phyloP scores from a whole-genome alignment of 2,888 invertebrate genomes.

The Drosophila falleni region DNA sequence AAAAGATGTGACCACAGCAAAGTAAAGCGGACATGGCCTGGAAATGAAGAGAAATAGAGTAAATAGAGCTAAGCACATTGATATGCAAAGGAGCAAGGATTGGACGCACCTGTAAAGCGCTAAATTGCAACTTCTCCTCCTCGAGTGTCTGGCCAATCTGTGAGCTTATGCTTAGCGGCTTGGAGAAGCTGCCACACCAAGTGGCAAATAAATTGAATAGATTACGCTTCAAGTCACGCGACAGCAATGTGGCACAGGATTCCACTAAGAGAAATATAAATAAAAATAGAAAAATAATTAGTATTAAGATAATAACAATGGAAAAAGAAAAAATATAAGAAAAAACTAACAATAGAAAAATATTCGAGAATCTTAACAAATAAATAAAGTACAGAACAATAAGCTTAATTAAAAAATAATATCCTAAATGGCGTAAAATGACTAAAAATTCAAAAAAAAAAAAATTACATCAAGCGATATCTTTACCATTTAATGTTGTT shows the following conservation, averaged over 20 bases:
- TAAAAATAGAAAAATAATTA: constrained; percentile 3
- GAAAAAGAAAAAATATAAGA: constrained; percentile 48
- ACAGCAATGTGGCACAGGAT: constrained; percentile 92
- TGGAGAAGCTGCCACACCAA: constrained; percentile 96
- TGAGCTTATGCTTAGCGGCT: constrained; percentile 87
- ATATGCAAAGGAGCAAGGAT: constrained; percentile 12
- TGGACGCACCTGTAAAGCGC: constrained; percentile 87
- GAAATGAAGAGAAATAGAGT: background rate
- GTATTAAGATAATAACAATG: background rate
- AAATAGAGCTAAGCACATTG: constrained; percentile 3
- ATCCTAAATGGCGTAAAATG: too few species aligned
- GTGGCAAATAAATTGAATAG: constrained; percentile 96
- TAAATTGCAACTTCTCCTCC: constrained; percentile 88
- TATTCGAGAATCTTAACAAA: too few species aligned
- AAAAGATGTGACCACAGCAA: constrained; percentile 98
- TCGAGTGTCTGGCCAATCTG: constrained; percentile 85
- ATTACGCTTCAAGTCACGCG: constrained; percentile 93
- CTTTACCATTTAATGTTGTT: too few species aligned
- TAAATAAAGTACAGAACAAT: too few species aligned
- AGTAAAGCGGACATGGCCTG: constrained; percentile 98
- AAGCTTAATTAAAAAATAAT: too few species aligned
- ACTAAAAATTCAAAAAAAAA: too few species aligned
- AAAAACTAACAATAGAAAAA: background rate
- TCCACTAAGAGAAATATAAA: constrained; percentile 90
- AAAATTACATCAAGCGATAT: too few species aligned